phyloP scores from a whole-genome alignment of 2,797 vertebrate genomes.

The Mormyrops boulengeri region DNA sequence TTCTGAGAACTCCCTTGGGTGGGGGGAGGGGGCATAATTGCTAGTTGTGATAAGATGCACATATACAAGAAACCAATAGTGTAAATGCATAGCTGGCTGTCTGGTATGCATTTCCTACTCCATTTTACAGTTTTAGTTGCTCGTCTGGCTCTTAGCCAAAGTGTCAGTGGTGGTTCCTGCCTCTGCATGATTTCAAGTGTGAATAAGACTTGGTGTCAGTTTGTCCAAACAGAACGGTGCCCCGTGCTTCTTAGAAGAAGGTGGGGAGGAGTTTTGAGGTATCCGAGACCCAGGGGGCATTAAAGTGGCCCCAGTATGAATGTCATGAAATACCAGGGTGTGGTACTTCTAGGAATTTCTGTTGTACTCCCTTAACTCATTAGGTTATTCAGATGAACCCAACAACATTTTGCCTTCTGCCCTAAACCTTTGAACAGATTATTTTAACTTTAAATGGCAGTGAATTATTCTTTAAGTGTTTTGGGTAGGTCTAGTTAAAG shows the following conservation, averaged over 20 bases:
- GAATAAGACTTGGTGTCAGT: background rate
- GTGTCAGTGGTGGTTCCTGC: background rate
- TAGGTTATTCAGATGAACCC: background rate
- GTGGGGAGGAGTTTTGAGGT: background rate
- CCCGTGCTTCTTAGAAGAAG: constrained; percentile 1
- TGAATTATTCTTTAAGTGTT: background rate
- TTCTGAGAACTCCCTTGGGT: background rate
- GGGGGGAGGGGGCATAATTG: background rate
- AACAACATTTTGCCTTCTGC: background rate
- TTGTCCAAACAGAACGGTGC: background rate
- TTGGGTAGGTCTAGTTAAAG: background rate
- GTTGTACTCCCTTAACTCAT: background rate
- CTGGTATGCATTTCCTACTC: background rate
- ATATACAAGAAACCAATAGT: background rate
- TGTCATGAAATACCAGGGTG: background rate
- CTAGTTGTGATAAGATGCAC: background rate
- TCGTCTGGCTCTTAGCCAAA: background rate
- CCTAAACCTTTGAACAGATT: background rate
- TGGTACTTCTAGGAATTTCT: background rate
- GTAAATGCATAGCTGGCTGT: background rate
- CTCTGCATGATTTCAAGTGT: background rate
- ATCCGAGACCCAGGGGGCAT: background rate
- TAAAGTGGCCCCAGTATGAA: background rate
- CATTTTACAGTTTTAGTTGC: background rate
- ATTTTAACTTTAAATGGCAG: background rate